A percentile compares a stretch with the other conserved stretches of the same genome.
These are phyloP conservation scores for Drosophila kambysellisi DNA, from an alignment of 2,888 invertebrate genomes.

Conservation along the genomic window DNA sequence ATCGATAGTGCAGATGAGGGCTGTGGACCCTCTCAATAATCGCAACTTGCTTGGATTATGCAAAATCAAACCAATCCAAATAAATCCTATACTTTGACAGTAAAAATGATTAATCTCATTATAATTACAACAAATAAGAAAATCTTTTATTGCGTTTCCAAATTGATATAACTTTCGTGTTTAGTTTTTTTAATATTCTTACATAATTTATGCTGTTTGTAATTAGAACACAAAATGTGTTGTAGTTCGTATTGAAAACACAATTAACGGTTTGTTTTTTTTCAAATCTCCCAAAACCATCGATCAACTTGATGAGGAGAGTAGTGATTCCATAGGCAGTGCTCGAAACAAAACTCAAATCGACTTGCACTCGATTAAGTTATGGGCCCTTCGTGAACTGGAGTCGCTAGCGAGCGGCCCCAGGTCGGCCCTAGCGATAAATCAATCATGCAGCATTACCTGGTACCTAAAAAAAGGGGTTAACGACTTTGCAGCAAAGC, in stretches of 20 bases:
- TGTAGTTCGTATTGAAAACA: not conserved
- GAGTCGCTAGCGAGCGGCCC: constrained; percentile 18
- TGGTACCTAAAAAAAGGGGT: constrained; percentile 33
- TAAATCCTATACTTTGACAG: not conserved
- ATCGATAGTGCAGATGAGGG: constrained; percentile 21
- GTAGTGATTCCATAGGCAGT: constrained; percentile 39
- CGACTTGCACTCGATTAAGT: constrained; percentile 34
- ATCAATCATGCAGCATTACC: constrained; percentile 65
- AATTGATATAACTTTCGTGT: not conserved
- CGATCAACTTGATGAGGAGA: constrained; percentile 42
- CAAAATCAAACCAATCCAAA: too few relatives aligned
- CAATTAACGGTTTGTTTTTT: constrained; percentile 20
- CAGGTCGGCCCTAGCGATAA: constrained; percentile 46
- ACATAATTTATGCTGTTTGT: not conserved
- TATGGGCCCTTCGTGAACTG: constrained; percentile 26
- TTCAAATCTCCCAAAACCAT: constrained; percentile 17
- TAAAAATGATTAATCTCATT: not conserved
- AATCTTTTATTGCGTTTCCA: not conserved
- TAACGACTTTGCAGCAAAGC: constrained; percentile 62
- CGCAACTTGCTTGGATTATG: not conserved
- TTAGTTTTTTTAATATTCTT: not conserved
- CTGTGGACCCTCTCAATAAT: not conserved
- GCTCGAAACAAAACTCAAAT: not conserved
- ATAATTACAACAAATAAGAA: not conserved
- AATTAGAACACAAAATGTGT: not conserved